Percentiles rank a stretch among this genome's conserved stretches.
phyloP scores from a whole-genome alignment of 2,113 vertebrate species.

The Empidonax alnorum region DNA sequence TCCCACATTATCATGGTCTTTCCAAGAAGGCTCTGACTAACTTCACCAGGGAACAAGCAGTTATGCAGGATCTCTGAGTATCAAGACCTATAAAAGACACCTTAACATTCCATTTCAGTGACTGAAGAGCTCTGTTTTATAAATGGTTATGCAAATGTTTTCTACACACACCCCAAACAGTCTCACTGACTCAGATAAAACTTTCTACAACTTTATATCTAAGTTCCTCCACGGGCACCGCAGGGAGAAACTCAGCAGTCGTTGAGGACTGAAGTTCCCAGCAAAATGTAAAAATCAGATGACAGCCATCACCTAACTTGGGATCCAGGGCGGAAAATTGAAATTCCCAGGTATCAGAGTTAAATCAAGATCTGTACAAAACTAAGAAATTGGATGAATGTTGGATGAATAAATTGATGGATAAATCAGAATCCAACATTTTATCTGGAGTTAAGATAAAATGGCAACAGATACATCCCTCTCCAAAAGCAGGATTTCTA shows the following conservation, averaged over 20 bases:
- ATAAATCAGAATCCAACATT: neutral
- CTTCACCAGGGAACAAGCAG: neutral
- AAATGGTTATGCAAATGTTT: neutral
- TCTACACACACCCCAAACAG: neutral
- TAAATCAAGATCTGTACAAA: neutral
- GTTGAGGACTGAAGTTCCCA: neutral
- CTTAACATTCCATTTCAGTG: neutral
- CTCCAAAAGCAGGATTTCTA: neutral
- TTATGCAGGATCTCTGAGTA: accelerated
- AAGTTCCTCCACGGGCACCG: neutral
- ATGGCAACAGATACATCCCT: neutral
- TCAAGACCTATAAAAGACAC: neutral
- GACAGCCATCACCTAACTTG: neutral
- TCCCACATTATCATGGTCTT: neutral
- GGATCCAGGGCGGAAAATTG: neutral
- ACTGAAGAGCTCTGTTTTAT: neutral
- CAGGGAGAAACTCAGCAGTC: neutral
- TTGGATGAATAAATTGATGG: neutral
- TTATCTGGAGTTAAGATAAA: neutral
- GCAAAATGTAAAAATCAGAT: neutral
- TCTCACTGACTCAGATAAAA: neutral
- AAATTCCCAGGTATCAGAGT: neutral
- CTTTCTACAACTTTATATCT: neutral
- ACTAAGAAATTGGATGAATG: neutral
- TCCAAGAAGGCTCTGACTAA: neutral